Base-by-base conservation (phyloP, 2,797 vertebrate species). In the Triplophysa bombifrons region DNA sequence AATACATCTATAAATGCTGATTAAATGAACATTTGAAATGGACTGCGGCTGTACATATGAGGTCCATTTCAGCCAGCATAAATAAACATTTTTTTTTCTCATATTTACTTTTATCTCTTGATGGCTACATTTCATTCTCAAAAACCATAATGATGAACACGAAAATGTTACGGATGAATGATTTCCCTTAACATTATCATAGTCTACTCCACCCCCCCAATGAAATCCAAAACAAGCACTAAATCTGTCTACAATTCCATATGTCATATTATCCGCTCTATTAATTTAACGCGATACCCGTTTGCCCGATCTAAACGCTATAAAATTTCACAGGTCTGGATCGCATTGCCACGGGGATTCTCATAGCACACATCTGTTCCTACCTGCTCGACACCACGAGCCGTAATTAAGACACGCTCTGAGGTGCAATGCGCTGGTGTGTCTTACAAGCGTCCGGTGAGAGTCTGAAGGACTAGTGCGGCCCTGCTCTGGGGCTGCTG, bases 241-340 rank as follows among this genome's bases (percentile, higher is more conserved):
- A 25, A 70, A 51, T 46, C 66, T 14, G 27, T 77, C 55, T 77
- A 25, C 53, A 60, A 25, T 71, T 78, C 67, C 67, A 78, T 78
- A 41, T 63, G 76, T 71, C 56, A 78, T 53, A 70, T 71, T 78
- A 64, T 78, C 56, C 12, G 30, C 46, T 64, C 46, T 63, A 78
- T 78, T 78, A 27, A 78, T 64, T 78, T 78, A 71, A 78, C 2
- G 67, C 38, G 58, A 70, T 70, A 63, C 56, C n/a, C n/a, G 22
- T 71, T 78, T 71, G 67, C 67, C 56, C 38, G 27, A 70, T 78
- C 66, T 63, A 78, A 78, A 60, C 9, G 66, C 55, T 51, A 70
- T 70, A 53, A 70, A 19, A 53, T 71, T 63, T 78, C 76, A 63
- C 76, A 27, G 58, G n/a, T 78, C 67, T 71, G 46, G 66, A 71